Base-by-base conservation (phyloP, 2,113 vertebrate genomes). In the Trogon melanurus region DNA sequence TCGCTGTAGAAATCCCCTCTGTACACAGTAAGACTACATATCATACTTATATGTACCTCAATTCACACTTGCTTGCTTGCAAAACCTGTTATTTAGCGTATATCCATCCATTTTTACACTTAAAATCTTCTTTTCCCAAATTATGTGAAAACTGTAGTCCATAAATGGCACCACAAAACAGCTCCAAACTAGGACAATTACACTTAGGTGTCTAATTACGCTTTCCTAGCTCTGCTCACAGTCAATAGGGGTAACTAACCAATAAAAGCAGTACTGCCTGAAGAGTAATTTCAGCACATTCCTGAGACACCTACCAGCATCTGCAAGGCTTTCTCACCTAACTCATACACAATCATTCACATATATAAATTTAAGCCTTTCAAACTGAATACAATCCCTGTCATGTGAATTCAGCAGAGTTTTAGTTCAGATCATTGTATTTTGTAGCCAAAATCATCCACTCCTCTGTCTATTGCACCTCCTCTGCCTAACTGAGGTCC, bases 131-230 rank as follows among this genome's bases (percentile, higher is more conserved):
- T 36, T 41, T 41, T 41, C 15, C 3, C 8, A 5, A 57, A n/a
- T 67, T 13, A 48, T 61, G 15, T 27, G 41, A 71, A 23, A 48
- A 27, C 13, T 14, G 25, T 79, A 29, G 11, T 50, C 16, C 26
- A 26, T 5, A 79, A 69, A 72, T 19, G 6, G 5, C 26, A 32
- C 1, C 0, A 18, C 29, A 14, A 72, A 16, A 56, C 0, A 3
- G 2, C 8, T 86, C 56, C 19, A 76, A 34, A 92, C 3, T 47
- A 73, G 72, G 45, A 67, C 10, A 65, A 13, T 65, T 91, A 27
- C 22, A 23, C 15, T 20, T 47, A 36, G 9, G 5, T 66, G 2
- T 11, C 14, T 80, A 30, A 18, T 8, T 57, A 20, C 7, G 61
- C 7, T 57, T 73, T 27, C 27, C 9, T 69, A 30, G 15, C 4